These are phyloP conservation scores for Craterocephalus amniculus DNA, from an alignment of 2,797 vertebrate genomes.

Conservation along the genomic window DNA sequence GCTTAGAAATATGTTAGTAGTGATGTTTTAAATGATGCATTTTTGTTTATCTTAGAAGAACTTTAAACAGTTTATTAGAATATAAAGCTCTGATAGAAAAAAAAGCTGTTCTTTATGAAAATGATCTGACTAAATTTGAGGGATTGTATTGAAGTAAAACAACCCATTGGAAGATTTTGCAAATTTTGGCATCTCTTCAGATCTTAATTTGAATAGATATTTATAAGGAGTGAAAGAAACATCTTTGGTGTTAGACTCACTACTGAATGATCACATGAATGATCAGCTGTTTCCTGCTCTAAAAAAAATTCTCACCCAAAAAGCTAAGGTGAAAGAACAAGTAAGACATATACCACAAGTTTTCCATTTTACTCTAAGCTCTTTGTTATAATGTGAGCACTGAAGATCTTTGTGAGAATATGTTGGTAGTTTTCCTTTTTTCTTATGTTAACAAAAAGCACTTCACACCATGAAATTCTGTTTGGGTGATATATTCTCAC, in stretches of 20 bases:
- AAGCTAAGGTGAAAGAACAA: not conserved
- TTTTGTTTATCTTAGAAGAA: not conserved
- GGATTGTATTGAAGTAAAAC: not conserved
- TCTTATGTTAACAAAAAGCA: not conserved
- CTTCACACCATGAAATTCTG: not conserved
- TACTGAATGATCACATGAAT: not conserved
- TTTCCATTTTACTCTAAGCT: not conserved
- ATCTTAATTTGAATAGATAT: not conserved
- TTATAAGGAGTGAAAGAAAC: not conserved
- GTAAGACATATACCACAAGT: not conserved
- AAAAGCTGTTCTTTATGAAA: not conserved
- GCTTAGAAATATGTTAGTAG: slow-evolving; percentile 7
- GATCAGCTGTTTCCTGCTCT: not conserved
- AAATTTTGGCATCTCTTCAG: no score
- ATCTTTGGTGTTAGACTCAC: not conserved
- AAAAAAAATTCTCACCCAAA: not conserved
- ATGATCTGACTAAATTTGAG: not conserved
- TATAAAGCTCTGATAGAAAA: not conserved
- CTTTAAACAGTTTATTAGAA: not conserved
- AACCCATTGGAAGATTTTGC: no score
- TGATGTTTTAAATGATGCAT: not conserved
- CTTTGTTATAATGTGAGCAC: not conserved
- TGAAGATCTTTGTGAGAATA: not conserved
- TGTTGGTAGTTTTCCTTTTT: not conserved
- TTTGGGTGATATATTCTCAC: not conserved